Conservation (phyloP, 2,113 vertebrate species). For the Crocuta crocuta region DNA sequence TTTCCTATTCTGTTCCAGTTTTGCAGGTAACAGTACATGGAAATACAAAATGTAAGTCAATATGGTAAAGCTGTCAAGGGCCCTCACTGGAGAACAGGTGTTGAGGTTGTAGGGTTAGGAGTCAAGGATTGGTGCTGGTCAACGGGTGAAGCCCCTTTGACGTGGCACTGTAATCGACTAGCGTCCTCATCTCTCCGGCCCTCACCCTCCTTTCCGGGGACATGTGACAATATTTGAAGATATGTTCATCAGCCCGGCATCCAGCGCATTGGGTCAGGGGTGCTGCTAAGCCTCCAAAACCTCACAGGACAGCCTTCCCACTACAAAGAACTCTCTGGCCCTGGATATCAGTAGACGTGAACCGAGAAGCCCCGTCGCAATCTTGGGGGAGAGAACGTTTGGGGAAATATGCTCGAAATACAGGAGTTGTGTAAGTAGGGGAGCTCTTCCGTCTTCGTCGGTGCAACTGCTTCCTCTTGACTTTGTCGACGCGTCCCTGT, state of each 20-base stretch:
- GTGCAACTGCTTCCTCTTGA: rapidly evolving
- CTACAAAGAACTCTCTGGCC: rapidly evolving
- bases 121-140: rapidly evolving
- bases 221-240: background rate
- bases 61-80: background rate
- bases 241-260: background rate
- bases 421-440: rapidly evolving
- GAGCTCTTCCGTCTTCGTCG: rapidly evolving
- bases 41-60: background rate
- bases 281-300: rapidly evolving
- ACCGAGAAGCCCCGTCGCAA: rapidly evolving
- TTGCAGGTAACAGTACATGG: background rate
- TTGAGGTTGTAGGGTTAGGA: no score
- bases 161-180: rapidly evolving
- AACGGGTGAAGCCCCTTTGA: rapidly evolving
- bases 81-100: background rate
- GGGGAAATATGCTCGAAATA: background rate
- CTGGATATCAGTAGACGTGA: rapidly evolving
- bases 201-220: background rate
- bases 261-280: background rate
- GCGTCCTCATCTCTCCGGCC: background rate
- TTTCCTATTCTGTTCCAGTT: background rate
- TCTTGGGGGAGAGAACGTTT: rapidly evolving
- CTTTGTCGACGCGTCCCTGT: rapidly evolving
- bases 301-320: rapidly evolving